Conservation (phyloP, 2,888 invertebrate genomes). For the Brenthis hecate region DNA sequence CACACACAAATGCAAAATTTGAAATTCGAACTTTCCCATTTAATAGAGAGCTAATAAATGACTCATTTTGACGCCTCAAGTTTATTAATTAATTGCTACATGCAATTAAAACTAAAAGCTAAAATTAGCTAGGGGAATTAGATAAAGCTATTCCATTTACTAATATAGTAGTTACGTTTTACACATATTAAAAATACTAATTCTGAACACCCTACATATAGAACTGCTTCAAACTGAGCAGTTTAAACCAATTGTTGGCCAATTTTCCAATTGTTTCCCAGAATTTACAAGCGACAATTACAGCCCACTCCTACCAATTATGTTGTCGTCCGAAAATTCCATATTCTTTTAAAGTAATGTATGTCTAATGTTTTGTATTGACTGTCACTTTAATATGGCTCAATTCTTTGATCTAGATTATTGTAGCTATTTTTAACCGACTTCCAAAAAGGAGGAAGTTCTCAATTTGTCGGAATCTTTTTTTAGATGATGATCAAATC, state of each 20-base stretch:
- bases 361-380: not conserved
- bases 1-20: too few species aligned
- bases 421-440: not conserved
- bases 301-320: conserved; percentile 21
- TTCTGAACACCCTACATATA: not conserved
- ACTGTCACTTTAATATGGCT: not conserved
- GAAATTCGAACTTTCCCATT: too few species aligned
- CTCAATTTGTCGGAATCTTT: too few species aligned
- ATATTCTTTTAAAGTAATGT: conserved; percentile 1
- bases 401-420: conserved; percentile 8
- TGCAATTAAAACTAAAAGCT: too few species aligned
- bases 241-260: conserved; percentile 23
- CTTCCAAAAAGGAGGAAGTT: too few species aligned
- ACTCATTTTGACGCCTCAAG: too few species aligned
- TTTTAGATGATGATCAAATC: not conserved
- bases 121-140: too few species aligned
- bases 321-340: conserved; percentile 9
- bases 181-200: too few species aligned
- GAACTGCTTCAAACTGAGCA: conserved; percentile 14
- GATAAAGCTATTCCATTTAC: too few species aligned
- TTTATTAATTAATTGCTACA: too few species aligned
- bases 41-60: too few species aligned
- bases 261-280: conserved; percentile 33
- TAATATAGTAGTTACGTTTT: too few species aligned
- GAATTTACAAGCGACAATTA: conserved; percentile 24